Conservation (phyloP, 1,140 invertebrate genomes). For the Bombus waltoni region DNA sequence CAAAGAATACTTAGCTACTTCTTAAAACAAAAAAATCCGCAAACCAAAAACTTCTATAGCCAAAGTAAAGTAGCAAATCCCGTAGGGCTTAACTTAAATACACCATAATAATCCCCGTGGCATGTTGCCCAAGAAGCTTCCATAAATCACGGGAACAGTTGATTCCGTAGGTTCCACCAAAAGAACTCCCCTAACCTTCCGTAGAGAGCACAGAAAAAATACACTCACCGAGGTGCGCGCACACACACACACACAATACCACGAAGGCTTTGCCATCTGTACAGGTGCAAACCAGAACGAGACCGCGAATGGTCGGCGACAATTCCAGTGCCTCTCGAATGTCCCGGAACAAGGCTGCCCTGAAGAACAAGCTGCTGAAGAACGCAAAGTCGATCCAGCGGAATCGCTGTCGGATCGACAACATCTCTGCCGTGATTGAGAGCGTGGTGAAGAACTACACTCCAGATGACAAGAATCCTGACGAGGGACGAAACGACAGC, state of each 20-base stretch:
- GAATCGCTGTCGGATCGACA: conserved; percentile 75
- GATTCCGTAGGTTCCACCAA: background rate
- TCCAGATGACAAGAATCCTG: conserved; percentile 40
- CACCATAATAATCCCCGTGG: background rate
- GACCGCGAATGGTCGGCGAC: conserved; percentile 68
- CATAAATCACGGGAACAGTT: background rate
- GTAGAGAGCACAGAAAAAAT: background rate
- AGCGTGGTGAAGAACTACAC: conserved; percentile 68
- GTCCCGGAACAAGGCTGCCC: conserved; percentile 73
- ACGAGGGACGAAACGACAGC: conserved; percentile 16
- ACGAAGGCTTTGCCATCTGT: conserved; percentile 42
- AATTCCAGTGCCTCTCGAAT: conserved; percentile 68
- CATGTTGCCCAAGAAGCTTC: background rate
- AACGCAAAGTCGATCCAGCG: conserved; percentile 79
- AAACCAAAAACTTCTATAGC: background rate
- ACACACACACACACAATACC: background rate
- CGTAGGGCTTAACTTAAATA: too few species aligned
- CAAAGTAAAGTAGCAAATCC: background rate
- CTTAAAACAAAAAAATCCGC: background rate
- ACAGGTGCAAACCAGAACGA: conserved; percentile 76
- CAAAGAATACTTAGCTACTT: background rate
- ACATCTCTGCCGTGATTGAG: conserved; percentile 73
- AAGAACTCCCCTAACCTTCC: too few species aligned
- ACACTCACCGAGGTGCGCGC: too few species aligned
- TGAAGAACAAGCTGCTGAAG: conserved; percentile 78